Evolutionary conservation across 2,113 vertebrate species (phyloP), one percentile per base, ranked within the genome.

Genomic region (Dasyornis broadbenti): DNA sequence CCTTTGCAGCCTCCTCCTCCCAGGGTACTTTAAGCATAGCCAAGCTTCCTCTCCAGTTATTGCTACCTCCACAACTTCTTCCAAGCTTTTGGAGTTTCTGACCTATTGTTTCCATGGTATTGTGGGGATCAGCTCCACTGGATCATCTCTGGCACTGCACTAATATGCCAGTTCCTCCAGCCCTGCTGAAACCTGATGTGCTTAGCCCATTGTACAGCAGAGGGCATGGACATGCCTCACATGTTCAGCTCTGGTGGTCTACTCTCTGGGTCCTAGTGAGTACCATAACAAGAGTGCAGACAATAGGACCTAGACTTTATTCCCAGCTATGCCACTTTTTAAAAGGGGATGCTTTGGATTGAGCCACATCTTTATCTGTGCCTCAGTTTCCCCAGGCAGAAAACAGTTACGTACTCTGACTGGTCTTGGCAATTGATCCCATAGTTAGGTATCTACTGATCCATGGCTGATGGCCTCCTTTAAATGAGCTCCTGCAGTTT

Each of bases 381-480:
- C 75, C 92, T 94, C 79, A 64, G 75, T 88, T 95, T 96, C 64
- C 59, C 72, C 53, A 52, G 42, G 31, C 27, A 80, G 47, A 84
- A 86, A 76, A 40, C 9, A 78, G 35, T 73, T 78, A 50, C 16
- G 15, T 42, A 37, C 14, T 78, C 72, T 56, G 39, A 17, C 45
- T 71, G 30, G 15, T 84, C 76, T 86, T 82, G 42, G 42, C 59
- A 91, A 35, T 11, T 69, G 66, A 72, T 79, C 66, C 49, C 0
- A 2, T 26, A 47, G 24, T 54, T 78, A 47, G 20, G 26, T 82
- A 16, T 22, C 40, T 52, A 33, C 20, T 35, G 39, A 57, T 28
- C 39, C 8, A 3, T n/a, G 33, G 13, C 21, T 30, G 56, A n/a
- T 49, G 28, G n/a, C 37, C 40, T 76, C 50, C 59, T 82, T n/a